A percentile compares a stretch with the other conserved stretches of the same genome.
phyloP scores from a whole-genome alignment of 2,797 vertebrate species.

The Prionace glauca region DNA sequence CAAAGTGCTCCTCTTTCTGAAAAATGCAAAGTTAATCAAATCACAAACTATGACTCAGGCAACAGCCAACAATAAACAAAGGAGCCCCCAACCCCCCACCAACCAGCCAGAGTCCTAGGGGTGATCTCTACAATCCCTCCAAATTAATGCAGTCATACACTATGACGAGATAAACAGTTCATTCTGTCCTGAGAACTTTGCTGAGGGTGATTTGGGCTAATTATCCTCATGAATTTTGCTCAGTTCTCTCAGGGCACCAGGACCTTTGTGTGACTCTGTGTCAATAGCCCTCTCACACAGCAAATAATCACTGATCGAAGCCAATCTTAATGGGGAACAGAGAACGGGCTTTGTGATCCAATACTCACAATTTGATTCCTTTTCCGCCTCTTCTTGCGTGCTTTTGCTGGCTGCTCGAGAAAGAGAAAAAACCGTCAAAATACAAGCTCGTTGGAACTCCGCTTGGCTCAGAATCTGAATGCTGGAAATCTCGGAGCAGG shows the following conservation, averaged over 20 bases:
- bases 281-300: background rate
- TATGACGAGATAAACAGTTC: background rate
- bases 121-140: background rate
- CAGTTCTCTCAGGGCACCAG: background rate
- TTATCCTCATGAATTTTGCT: background rate
- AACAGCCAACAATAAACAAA: no score
- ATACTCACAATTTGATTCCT: slow-evolving; percentile 8
- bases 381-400: slow-evolving; percentile 49
- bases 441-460: background rate
- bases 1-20: slow-evolving; percentile 79
- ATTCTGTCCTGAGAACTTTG: background rate
- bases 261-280: background rate
- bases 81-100: background rate
- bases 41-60: no score
- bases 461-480: background rate
- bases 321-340: background rate
- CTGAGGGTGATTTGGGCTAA: background rate
- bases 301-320: background rate
- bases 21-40: background rate
- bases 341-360: background rate
- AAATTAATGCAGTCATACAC: background rate
- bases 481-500: background rate
- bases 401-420: slow-evolving; percentile 56
- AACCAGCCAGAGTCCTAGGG: background rate
- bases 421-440: background rate